A percentile compares a stretch with the other conserved stretches of the same genome.
These are phyloP conservation scores for Malurus melanocephalus DNA, from an alignment of 2,113 vertebrate genomes.

Conservation along the genomic window DNA sequence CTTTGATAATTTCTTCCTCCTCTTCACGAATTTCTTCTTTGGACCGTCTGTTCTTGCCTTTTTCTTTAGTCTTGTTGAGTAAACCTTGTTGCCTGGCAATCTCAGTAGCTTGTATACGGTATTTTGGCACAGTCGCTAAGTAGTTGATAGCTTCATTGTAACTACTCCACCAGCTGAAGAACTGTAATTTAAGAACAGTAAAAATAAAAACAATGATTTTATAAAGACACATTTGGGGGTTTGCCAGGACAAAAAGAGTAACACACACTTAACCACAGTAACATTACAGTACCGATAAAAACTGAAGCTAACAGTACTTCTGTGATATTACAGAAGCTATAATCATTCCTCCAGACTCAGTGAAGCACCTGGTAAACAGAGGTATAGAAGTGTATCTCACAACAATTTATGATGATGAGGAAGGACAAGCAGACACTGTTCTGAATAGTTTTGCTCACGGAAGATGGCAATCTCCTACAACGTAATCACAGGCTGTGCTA, in stretches of 20 bases:
- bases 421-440: background rate
- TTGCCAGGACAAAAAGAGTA: background rate
- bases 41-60: conserved; percentile 88
- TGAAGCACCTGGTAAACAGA: background rate
- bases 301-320: background rate
- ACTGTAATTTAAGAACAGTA: conserved; percentile 76
- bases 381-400: background rate
- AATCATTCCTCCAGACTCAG: background rate
- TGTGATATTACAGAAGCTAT: background rate
- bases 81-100: conserved; percentile 94
- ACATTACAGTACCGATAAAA: background rate
- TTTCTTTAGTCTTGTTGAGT: conserved; percentile 89
- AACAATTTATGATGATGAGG: background rate
- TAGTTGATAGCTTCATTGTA: conserved; percentile 96
- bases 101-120: conserved; percentile 91
- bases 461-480: background rate
- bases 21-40: conserved; percentile 95
- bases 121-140: conserved; percentile 91
- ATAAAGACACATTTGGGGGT: background rate
- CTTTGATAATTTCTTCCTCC: conserved; percentile 92
- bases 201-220: background rate
- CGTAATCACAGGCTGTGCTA: background rate
- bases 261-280: background rate
- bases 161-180: conserved; percentile 97
- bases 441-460: background rate